Base-by-base conservation (phyloP, 2,888 invertebrate species). In the Orchesella flavescens region DNA sequence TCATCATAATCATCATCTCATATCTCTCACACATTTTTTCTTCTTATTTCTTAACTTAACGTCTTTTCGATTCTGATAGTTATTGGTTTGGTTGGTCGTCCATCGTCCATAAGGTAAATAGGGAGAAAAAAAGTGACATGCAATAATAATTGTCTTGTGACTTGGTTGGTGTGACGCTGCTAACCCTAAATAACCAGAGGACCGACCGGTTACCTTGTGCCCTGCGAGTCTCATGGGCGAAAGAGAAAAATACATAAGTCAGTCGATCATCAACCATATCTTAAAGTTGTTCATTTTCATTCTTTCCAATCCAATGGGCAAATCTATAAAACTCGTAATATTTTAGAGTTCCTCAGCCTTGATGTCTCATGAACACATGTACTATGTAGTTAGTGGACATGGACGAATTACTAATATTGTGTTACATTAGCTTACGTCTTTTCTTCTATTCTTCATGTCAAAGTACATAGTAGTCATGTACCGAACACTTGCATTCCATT, bases 321-420 rank as follows among this genome's bases (percentile, higher is more conserved):
- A 61, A 61, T 61, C 61, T 61, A 61, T 61, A 61, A 34, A 34
- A 61, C 61, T 61, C 19, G 59, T 21, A 59, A 59, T 59, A 59
- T 43, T 49, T 75, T 65, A 65, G 43, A 65, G 53, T 65, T 65
- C 34, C 17, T 46, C 44, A 74, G 46, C 73, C 80, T 80, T 80
- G 80, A 80, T 74, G 68, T 59, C 74, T 80, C 80, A 80, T 80
- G 80, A 80, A 80, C 73, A 80, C 73, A 49, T 49, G 49, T n/a
- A 12, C 2, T 74, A n/a, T 59, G 61, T 49, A 23, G 55, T 55
- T 79, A 57, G 73, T 49, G 80, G 74, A 80, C 80, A 74, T 80
- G 80, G 73, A 80, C 80, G 74, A 74, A 65, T 72, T 72, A 80
- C n/a, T 71, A 72, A 72, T 78, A 55, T 59, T 23, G 53, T 49